Percentiles rank a stretch among this genome's conserved stretches.
Conservation (phyloP, 64 coral and sea anemone species). For the Dendrophyllia cribrosa region DNA sequence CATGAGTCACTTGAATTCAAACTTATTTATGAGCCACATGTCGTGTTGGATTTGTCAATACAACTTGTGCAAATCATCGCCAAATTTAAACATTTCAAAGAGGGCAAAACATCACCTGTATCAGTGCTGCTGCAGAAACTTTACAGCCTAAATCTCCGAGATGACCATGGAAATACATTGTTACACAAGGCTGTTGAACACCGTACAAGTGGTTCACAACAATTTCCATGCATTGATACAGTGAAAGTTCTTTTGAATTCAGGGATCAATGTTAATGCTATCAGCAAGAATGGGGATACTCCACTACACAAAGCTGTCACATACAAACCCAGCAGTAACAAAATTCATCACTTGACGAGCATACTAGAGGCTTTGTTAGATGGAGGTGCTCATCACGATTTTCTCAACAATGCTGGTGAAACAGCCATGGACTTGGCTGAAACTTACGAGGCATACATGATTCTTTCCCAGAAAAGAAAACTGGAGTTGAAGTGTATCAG, state of each 20-base stretch:
- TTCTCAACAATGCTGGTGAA: conserved; percentile 34
- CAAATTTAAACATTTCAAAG: no score
- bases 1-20: no score
- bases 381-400: conserved; percentile 46
- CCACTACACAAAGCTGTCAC: conserved; percentile 51
- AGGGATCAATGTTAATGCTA: conserved; percentile 38
- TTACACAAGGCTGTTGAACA: not conserved
- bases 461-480: conserved; percentile 50
- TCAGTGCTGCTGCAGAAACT: not conserved
- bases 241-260: conserved; percentile 72
- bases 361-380: conserved; percentile 34
- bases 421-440: conserved; percentile 35
- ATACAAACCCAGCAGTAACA: conserved; percentile 15
- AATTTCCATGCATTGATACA: conserved; percentile 36
- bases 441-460: conserved; percentile 20
- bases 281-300: conserved; percentile 50
- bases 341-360: conserved; percentile 11
- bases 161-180: not conserved
- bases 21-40: no score
- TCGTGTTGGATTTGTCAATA: no score
- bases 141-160: not conserved
- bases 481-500: conserved; percentile 57
- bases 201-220: no score
- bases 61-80: no score
- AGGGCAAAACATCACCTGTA: no score